phyloP scores from a whole-genome alignment of 2,797 vertebrate species.

The Telmatherina bonti region DNA sequence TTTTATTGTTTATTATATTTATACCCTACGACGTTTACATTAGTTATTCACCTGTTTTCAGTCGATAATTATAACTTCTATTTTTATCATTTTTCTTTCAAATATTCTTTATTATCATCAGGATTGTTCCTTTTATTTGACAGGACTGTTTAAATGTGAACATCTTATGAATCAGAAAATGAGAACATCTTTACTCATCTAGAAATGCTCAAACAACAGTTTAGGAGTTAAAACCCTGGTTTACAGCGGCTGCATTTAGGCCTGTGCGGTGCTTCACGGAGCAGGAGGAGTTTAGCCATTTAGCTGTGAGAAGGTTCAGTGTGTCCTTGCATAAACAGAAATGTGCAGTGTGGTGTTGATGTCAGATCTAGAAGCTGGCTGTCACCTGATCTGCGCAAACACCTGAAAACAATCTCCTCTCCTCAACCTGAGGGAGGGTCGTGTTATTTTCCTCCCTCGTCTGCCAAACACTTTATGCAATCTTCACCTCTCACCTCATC shows the following conservation, averaged over 20 bases:
- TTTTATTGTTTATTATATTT: too few relatives aligned
- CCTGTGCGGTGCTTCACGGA: background rate
- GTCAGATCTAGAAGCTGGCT: constrained; percentile 29
- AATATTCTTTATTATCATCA: too few relatives aligned
- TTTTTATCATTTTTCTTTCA: too few relatives aligned
- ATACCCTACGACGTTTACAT: too few relatives aligned
- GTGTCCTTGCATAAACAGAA: constrained; percentile 11
- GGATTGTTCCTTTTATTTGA: background rate
- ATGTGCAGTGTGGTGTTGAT: constrained; percentile 11
- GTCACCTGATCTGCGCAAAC: constrained; percentile 65
- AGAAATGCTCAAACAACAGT: background rate
- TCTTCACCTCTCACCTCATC: constrained; percentile 26
- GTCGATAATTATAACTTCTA: too few relatives aligned
- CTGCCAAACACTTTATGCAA: constrained; percentile 58
- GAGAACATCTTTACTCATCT: background rate
- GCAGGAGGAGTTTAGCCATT: background rate
- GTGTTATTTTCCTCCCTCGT: constrained; percentile 50
- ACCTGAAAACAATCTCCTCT: constrained; percentile 69
- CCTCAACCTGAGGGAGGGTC: constrained; percentile 33
- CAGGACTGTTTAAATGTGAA: background rate
- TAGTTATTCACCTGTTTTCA: too few relatives aligned
- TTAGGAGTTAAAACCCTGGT: background rate
- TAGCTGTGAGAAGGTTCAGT: background rate
- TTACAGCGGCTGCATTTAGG: background rate
- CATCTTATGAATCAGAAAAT: background rate